Base-by-base conservation (phyloP, 1,140 invertebrate species). In the Panonychus citri region DNA sequence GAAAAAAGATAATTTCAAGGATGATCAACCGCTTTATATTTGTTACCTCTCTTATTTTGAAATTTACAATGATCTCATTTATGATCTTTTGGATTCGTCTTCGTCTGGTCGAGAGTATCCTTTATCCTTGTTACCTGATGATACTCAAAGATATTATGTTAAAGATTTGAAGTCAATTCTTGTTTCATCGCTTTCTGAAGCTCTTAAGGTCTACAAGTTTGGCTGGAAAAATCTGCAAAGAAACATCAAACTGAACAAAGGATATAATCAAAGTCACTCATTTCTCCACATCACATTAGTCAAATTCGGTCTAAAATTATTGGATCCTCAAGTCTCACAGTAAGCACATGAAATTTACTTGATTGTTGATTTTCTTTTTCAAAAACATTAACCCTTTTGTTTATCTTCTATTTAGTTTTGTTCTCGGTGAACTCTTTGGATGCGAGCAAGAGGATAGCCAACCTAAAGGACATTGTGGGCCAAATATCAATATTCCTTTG, bases 41-140 rank as follows among this genome's bases (percentile, higher is more conserved):
- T 72, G 87, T 1, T 89, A 86, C 85, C 76, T 93, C 1, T 85
- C 83, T 0, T 93, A 88, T 69, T 80, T 80, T 2, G 89, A 95
- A 70, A 84, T 95, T 37, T 94, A 95, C 66, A 94, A 94, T 70
- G 90, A 94, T 68, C 75, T 77, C 4, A 78, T 93, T 0, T 87
- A 81, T 66, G 90, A 95, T 71, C 68, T 94, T 7, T 65, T 95
- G 7, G 75, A 73, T 52, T 60, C 65, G 30, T 43, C 66, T 50
- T 7, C 49, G 5, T 5, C 5, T 7, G 30, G 30, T 34, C 30
- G 30, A 5, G 30, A 12, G 12, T 12, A 5, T 34, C 5, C 30
- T 12, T 12, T 34, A 12, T 34, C 30, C 30, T 12, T 34, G 5
- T 34, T 7, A 7, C 48, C 61, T 25, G 21, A 34, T 30, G 17